phyloP scores from a whole-genome alignment of 2,888 invertebrate species.

The Cerceris ruficornis region DNA sequence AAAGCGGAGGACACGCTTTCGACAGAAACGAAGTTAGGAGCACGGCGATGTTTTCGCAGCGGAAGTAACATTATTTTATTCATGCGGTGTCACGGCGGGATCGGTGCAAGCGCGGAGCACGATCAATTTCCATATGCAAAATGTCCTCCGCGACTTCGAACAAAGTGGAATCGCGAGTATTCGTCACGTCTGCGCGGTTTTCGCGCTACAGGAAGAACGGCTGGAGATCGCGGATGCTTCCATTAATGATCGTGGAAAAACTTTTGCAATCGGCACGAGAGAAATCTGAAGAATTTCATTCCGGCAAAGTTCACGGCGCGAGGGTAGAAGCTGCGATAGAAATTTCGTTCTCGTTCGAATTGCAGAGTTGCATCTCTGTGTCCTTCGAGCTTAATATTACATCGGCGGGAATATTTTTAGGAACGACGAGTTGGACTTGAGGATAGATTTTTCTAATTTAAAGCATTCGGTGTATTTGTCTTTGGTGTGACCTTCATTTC shows the following conservation, averaged over 20 bases:
- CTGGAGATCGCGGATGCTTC: constrained; percentile 15
- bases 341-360: no score
- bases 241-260: constrained; percentile 3
- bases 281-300: constrained; percentile 12
- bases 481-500: no score
- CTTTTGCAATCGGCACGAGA: background rate
- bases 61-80: constrained; percentile 75
- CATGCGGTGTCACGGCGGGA: constrained; percentile 64
- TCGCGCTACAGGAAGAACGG: constrained; percentile 17
- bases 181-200: constrained; percentile 37
- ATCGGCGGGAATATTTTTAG: no score
- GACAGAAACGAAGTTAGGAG: constrained; percentile 22
- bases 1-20: constrained; percentile 3
- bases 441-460: no score
- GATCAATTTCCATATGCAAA: constrained; percentile 76
- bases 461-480: no score
- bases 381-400: no score
- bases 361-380: no score
- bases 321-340: no score
- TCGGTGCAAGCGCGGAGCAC: constrained; percentile 56
- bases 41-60: constrained; percentile 52
- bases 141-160: constrained; percentile 54
- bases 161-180: constrained; percentile 61
- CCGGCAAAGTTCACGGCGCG: constrained; percentile 2
- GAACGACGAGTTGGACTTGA: no score